These are phyloP conservation scores for Aelia acuminata DNA, from an alignment of 2,888 invertebrate genomes.

Conservation along the genomic window DNA sequence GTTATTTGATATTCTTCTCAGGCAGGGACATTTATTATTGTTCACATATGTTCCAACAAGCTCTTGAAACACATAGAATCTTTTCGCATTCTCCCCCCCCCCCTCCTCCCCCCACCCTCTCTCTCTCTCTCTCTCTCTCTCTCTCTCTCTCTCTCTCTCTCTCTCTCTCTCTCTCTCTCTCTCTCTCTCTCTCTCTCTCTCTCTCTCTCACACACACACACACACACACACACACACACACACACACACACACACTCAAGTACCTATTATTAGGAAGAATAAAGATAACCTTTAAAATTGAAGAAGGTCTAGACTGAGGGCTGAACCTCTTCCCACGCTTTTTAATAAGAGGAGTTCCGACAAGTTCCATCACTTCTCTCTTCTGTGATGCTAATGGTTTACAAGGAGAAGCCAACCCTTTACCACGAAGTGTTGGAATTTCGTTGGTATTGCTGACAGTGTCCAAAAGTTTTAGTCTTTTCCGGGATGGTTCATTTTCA, in stretches of 20 bases:
- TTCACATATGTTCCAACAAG: too few relatives aligned
- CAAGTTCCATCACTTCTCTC: constrained; percentile 57
- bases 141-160: constrained; percentile 34
- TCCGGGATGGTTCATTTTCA: constrained; percentile 36
- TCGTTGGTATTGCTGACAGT: not conserved
- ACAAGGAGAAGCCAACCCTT: not conserved
- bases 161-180: constrained; percentile 37
- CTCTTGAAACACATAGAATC: too few relatives aligned
- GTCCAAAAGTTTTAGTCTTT: constrained; percentile 15
- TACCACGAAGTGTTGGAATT: not conserved
- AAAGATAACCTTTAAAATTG: constrained; percentile 54
- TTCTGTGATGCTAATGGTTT: constrained; percentile 23
- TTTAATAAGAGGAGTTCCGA: constrained; percentile 57
- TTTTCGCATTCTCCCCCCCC: too few relatives aligned
- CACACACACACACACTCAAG: too few relatives aligned
- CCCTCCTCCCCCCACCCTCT: not conserved
- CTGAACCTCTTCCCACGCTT: constrained; percentile 48
- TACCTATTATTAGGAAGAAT: not conserved
- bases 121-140: constrained; percentile 27
- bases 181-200: constrained; percentile 22
- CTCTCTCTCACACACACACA: not conserved
- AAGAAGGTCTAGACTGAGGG: constrained; percentile 50
- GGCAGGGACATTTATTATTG: too few relatives aligned
- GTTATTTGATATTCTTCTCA: too few relatives aligned
- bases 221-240: not conserved